Base-by-base conservation (phyloP, 2,888 invertebrate genomes). In the Hypercompe scribonia region DNA sequence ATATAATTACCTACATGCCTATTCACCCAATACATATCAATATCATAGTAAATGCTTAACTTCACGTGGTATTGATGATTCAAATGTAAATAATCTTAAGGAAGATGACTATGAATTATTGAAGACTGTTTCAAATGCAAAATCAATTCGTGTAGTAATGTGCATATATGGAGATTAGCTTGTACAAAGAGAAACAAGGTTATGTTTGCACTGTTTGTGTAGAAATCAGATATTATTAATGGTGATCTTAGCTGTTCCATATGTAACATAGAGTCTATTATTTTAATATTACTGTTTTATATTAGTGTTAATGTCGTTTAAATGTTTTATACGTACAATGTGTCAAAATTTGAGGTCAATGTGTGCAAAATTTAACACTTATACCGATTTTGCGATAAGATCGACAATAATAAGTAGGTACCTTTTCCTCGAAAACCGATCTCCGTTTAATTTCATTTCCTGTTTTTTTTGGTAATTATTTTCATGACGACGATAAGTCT, bases 111-210 rank as follows among this genome's bases (percentile, higher is more conserved):
- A 76, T 74, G 72, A 70, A 77, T 80, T 78, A 79, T 61, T 74
- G 74, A 75, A 76, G 77, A 71, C 75, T 79, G 67, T 82, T 87
- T 87, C 81, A 84, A 79, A 88, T 88, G 88, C 84, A 79, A 86
- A 88, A 82, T 81, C 71, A 69, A 83, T 83, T 87, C 87, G 85
- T 88, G 88, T 83, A 65, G 42, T 73, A 42, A 77, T 31, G 65
- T 71, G 76, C 71, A 64, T 74, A 78, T 81, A 76, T 63, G 58
- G 42, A 74, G 68, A 72, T 82, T 68, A 39, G 65, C 2, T 28
- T 61, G 50, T 31, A 78, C 70, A 80, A 81, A 70, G 33, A 73
- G 36, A 24, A 8, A 68, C 80, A 77, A 80, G 83, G 83, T 70
- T 76, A 58, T 68, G 3, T 46, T 24, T 46, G 11, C 31, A 33